Evolutionary conservation across 2,797 vertebrate genomes (phyloP).

Genomic region (Pipistrellus nathusii): DNA sequence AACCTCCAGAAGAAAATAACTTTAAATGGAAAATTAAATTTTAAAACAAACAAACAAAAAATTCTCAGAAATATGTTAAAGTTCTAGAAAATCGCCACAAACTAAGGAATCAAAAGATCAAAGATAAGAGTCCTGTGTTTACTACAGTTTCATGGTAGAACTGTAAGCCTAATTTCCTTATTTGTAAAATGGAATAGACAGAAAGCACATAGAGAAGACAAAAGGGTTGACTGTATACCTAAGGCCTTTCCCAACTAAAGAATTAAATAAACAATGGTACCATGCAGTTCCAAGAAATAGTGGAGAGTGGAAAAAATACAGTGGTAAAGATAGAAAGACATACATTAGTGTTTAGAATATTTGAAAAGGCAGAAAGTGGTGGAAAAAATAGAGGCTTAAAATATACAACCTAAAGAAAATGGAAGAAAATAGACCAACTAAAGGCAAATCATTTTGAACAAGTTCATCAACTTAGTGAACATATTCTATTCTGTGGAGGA

Average conservation of each 20-base stretch:
- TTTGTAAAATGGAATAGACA: background rate
- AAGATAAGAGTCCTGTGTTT: background rate
- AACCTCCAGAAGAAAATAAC: background rate
- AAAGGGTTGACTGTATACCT: background rate
- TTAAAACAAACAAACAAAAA: slow-evolving; percentile 31
- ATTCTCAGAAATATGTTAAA: slow-evolving; percentile 28
- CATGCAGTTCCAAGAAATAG: background rate
- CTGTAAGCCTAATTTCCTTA: background rate
- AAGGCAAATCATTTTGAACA: background rate
- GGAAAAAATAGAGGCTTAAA: background rate
- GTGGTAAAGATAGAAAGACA: background rate
- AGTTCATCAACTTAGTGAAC: background rate
- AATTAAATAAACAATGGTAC: background rate
- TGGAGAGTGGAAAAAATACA: background rate
- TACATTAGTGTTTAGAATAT: background rate
- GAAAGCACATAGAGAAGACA: background rate
- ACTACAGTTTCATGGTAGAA: background rate
- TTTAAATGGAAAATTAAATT: slow-evolving; percentile 36
- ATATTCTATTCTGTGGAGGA: background rate
- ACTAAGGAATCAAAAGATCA: background rate
- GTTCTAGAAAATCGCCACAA: slow-evolving; percentile 4
- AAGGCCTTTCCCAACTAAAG: background rate
- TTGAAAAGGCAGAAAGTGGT: background rate
- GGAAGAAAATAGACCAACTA: background rate
- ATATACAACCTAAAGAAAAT: background rate